Base-by-base conservation (phyloP, 35 echinoderm and acorn worm genomes). In the Stichopus chloronotus region DNA sequence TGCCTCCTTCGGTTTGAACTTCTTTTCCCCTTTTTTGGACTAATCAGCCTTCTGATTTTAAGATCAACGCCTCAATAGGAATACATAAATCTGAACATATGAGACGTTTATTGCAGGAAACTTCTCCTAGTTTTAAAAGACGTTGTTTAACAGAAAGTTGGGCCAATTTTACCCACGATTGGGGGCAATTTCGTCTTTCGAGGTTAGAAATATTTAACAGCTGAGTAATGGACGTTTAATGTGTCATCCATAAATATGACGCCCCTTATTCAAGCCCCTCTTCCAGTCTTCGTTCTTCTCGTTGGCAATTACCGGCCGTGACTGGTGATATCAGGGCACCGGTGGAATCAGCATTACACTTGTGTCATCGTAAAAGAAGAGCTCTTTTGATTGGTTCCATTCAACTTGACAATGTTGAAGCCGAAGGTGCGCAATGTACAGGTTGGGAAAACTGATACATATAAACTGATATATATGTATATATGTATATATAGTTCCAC, bases 171-270 rank as follows among this genome's bases (percentile, higher is more conserved):
- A 74, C 69, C 22, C 69, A 74, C 19, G 69, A 74, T 74, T 74
- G 69, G 69, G 30, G 69, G 69, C 69, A 74, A 74, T 74, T 74
- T 74, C 17, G 22, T 7, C 22, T 74, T 74, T 43, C 69, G 17
- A 19, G 17, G 69, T 19, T 74, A 19, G 69, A 74, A 74, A 74
- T 16, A 74, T 74, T 74, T 74, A 74, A 74, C 69, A 74, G 22
- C 30, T 74, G 17, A 74, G 69, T 74, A n/a, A 74, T 74, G 69
- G 69, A 7, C 69, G 69, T 74, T 74, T 74, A 74, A 74, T 74
- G 69, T 74, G 69, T 74, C 69, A 74, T 21, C 11, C 17, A 74
- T 74, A 74, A 74, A 74, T 74, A n/a, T n/a, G 69, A 20, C 6
- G 69, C 13, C 69, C 69, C 69, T 21, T 74, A 61, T 61, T 61